Percentiles rank a stretch among this genome's conserved stretches.
Evolutionary conservation across 1,140 invertebrate genomes (phyloP).

Genomic region (Cotesia vestalis): DNA sequence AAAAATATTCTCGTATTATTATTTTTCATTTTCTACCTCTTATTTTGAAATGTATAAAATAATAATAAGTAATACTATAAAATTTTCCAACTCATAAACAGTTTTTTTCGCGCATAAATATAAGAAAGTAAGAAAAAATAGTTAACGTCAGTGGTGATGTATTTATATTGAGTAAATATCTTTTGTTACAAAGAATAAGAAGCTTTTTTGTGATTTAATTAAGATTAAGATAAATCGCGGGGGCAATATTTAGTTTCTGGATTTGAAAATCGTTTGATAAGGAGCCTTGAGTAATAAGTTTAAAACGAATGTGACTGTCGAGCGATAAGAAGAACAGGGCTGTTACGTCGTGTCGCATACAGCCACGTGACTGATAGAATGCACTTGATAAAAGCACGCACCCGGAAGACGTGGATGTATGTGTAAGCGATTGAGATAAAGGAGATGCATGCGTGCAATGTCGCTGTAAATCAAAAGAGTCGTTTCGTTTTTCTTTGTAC

Average conservation of each 20-base stretch:
- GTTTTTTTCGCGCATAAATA: no score
- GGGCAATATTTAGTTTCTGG: background rate
- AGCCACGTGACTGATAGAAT: conserved; percentile 27
- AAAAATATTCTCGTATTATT: no score
- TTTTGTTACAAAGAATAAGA: no score
- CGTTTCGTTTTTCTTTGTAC: background rate
- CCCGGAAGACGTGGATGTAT: background rate
- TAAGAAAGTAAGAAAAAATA: no score
- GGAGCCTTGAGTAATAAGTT: background rate
- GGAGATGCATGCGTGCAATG: conserved; percentile 37
- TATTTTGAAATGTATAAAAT: no score
- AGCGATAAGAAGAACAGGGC: background rate
- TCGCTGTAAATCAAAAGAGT: conserved; percentile 41
- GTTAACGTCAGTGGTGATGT: no score
- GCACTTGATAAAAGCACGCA: conserved; percentile 26
- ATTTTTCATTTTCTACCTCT: no score
- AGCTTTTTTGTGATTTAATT: no score
- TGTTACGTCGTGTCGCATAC: background rate
- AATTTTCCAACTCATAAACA: no score
- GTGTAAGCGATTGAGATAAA: conserved; percentile 26
- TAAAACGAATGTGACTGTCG: background rate
- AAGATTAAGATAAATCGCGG: no score
- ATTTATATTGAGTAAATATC: no score
- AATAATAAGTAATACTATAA: no score
- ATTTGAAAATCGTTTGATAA: conserved; percentile 1